Percentiles rank a stretch among this genome's conserved stretches.
Conservation (phyloP, 1,140 invertebrate species). For the Oscheius sp. region DNA sequence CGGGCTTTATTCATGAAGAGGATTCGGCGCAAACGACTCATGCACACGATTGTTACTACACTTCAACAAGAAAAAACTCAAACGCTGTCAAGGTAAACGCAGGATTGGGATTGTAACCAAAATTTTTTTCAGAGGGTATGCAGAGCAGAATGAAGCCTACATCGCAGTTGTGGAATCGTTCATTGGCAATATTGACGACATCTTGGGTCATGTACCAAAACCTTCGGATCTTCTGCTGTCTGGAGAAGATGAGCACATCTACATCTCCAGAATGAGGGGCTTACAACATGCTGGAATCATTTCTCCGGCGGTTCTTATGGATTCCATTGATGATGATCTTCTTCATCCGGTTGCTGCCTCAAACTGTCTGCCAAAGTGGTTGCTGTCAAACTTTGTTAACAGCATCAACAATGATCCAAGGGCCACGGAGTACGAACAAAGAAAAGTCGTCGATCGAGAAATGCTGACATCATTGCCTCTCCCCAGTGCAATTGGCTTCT, state of each 20-base stretch:
- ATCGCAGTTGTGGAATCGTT: not conserved
- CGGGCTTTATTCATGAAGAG: not conserved
- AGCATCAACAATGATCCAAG: not conserved
- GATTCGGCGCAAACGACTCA: not conserved
- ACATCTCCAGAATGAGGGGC: not conserved
- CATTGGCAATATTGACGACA: constrained; percentile 18
- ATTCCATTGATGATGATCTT: not conserved
- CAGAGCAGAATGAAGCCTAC: not conserved
- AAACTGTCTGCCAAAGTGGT: not conserved
- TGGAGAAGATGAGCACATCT: not conserved
- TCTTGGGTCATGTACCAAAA: constrained; percentile 1
- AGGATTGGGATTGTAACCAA: too few species aligned
- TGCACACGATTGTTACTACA: not conserved
- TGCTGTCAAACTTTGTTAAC: not conserved
- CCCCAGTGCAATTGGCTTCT: not conserved
- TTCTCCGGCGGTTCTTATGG: not conserved
- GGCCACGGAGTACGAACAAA: not conserved
- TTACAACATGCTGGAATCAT: not conserved
- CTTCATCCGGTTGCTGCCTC: not conserved
- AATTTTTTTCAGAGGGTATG: not conserved
- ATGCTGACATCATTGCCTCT: not conserved
- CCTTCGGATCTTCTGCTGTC: not conserved
- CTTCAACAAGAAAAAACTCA: not conserved
- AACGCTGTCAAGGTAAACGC: too few species aligned
- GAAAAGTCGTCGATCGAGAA: not conserved